Conservation (phyloP, 2,113 vertebrate species). For the Daphoenositta chrysoptera region DNA sequence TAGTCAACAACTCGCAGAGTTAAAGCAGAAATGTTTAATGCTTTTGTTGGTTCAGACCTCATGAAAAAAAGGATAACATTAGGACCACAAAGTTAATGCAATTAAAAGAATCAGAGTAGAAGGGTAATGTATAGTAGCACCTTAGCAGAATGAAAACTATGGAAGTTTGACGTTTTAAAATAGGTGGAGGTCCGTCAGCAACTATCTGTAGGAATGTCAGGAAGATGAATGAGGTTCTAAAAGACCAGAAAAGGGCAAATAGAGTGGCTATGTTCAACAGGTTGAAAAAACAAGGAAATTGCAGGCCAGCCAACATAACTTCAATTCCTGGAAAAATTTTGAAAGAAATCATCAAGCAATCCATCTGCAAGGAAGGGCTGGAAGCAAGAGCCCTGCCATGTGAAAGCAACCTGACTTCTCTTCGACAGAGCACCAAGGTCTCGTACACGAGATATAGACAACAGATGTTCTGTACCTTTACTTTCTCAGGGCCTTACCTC, state of each 20-base stretch:
- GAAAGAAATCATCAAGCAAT: background rate
- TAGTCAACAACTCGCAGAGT: background rate
- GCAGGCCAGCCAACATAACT: background rate
- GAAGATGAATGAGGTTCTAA: constrained; percentile 1
- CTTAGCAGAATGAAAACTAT: background rate
- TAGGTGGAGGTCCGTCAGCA: background rate
- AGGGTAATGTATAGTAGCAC: background rate
- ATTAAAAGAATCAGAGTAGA: background rate
- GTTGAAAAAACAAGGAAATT: background rate
- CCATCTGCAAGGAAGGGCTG: background rate
- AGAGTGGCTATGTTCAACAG: background rate
- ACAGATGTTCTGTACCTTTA: constrained; percentile 15
- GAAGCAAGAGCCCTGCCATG: background rate
- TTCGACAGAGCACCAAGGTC: background rate
- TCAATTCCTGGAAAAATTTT: background rate
- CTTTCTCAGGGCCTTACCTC: background rate
- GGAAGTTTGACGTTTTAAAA: background rate
- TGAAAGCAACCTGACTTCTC: constrained; percentile 1
- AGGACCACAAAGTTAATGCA: background rate
- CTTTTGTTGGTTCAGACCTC: background rate
- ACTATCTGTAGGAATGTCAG: background rate
- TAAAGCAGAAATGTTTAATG: background rate
- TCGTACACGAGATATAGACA: background rate
- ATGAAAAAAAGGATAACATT: background rate
- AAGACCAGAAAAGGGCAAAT: background rate